Evolutionary conservation across 2,797 vertebrate genomes (phyloP).

Genomic region (Anisognathus igniventris): DNA sequence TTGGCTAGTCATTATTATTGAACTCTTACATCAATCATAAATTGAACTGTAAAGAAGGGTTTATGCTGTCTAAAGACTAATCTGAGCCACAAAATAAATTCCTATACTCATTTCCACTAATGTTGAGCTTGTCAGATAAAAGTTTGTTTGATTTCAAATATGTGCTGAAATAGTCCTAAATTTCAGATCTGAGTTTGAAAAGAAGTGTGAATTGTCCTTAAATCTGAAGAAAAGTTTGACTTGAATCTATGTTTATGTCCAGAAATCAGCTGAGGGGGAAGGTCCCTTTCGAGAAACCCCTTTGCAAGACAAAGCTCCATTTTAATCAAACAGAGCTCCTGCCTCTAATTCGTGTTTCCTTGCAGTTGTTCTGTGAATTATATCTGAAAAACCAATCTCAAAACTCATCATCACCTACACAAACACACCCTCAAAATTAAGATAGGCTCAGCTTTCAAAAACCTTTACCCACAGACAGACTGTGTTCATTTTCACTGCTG

Average conservation of each 20-base stretch:
- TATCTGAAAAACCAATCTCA: conserved; percentile 22
- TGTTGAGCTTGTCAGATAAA: not conserved
- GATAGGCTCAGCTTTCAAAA: conserved; percentile 12
- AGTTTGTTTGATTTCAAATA: not conserved
- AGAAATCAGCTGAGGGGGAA: not conserved
- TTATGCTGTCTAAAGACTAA: not conserved
- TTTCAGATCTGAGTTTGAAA: not conserved
- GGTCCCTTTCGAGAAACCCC: not conserved
- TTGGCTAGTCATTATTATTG: not conserved
- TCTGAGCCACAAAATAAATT: not conserved
- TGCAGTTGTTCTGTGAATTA: not conserved
- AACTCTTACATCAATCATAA: not conserved
- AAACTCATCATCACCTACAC: conserved; percentile 13
- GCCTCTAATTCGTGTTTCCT: not conserved
- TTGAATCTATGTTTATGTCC: not conserved
- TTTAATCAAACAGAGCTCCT: not conserved
- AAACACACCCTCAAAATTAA: not conserved
- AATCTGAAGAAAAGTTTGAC: not conserved
- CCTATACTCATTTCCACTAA: not conserved
- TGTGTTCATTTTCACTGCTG: not conserved
- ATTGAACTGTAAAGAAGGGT: not conserved
- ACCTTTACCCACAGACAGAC: not conserved
- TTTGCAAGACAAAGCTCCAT: not conserved
- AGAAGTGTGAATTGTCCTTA: not conserved
- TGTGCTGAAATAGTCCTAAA: not conserved